Base-by-base conservation (phyloP, 2,113 vertebrate genomes). In the Aythya baeri region DNA sequence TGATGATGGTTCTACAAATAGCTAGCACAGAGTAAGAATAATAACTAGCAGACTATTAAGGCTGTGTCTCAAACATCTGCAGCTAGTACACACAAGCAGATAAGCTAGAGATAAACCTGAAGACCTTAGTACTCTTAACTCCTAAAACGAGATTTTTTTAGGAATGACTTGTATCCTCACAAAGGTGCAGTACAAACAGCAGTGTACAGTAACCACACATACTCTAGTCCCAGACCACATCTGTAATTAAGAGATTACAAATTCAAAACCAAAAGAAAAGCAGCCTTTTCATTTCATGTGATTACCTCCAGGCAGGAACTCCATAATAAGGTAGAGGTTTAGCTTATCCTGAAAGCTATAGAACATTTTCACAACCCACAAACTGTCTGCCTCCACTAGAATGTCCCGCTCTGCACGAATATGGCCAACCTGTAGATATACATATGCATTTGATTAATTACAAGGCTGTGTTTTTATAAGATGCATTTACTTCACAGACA, bases 361-460 rank as follows among this genome's bases (percentile, higher is more conserved):
- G 97, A 99, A 99, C 99, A 99, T 99, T 96, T 99, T 99, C 93
- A 99, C 99, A 74, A 99, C 99, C 99, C 99, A 99, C 96, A 99
- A 94, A 76, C 99, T 99, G 97, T 99, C 99, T 18, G 99, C 99
- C 93, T 99, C 99, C 83, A 99, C 99, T 89, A 99, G 98, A 91
- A 99, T 99, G 96, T 99, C 99, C 71, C 99, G 91, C 95, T 99
- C 99, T 2, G 99, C 99, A 74, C 99, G 99, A 68, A 99, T 99
- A 89, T 99, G 99, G 86, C 99, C 99, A 68, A 99, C 99, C 99
- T 99, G 92, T 75, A 94, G 91, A 88, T 9, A 85, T 20, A 96
- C 4, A 88, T 15, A 92, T 2, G 88, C 94, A 27, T 0, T 8
- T 25, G 29, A 43, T 96, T 88, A 94, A 84, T 87, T 54, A 71